Evolutionary conservation across 35 echinoderm and acorn worm species (phyloP), one percentile per base, ranked within the genome.

Genomic region (Apostichopus californicus): DNA sequence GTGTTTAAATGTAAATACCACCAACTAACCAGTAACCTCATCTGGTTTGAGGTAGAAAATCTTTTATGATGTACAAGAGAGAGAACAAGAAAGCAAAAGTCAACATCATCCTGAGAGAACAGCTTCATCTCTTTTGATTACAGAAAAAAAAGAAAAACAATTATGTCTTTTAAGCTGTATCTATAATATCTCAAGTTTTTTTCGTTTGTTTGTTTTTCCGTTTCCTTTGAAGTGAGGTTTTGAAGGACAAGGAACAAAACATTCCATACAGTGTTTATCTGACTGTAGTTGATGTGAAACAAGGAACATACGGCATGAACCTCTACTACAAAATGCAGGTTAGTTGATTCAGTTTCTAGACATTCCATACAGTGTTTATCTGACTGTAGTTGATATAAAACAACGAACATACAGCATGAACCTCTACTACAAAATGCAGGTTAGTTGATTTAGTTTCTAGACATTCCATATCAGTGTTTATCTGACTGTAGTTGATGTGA

Each of bases 261-360:
- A 99, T 99, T 99, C 95, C 97, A 93, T 99, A 99, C 86, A 89
- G 94, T 90, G 92, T 93, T 55, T 72, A 93, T 10, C 60, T 99
- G 93, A 99, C 97, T 83, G 96, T 96, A 78, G 93, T 95, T 8
- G 97, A 99, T 80, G 92, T 99, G 15, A 94, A 92, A 65, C 94
- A 96, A 87, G 97, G 95, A 21, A 54, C 59, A n/a, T 93, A 93
- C 34, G 95, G 95, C 56, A 95, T 99, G 95, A 96, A 99, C 61
- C 95, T 92, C 84, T 99, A 94, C 95, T 99, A 95, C 89, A 96
- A 95, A 61, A 94, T 99, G 93, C 97, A 99, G 97, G 97, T 99
- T 54, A 95, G 83, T 82, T 73, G 71, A 18, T 73, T 21, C 12
- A 18, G 13, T 34, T 82, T 80, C 22, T 25, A 23, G 20, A 1